Percentiles rank a stretch among this genome's conserved stretches.
Evolutionary conservation across 1,140 invertebrate species (phyloP).

Genomic region (Drosophila tropicalis): DNA sequence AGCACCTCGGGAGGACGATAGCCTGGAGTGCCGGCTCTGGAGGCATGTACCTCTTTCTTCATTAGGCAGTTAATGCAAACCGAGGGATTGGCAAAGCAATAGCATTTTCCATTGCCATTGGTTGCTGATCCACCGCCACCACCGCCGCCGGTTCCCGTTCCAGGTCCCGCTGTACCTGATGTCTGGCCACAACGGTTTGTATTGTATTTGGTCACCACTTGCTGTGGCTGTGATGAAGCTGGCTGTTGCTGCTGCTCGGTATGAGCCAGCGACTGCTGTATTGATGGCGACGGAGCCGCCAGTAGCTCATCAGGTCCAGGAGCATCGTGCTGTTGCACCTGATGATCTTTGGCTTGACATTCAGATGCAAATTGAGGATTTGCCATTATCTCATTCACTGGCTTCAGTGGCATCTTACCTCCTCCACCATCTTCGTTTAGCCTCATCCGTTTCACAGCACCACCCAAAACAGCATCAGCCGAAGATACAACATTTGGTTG

Average conservation of each 20-base stretch:
- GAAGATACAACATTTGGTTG: not conserved
- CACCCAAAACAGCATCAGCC: slow-evolving; percentile 38
- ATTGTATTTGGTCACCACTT: slow-evolving; percentile 53
- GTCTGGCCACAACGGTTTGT: slow-evolving; percentile 48
- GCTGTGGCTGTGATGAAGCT: not conserved
- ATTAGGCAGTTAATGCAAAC: slow-evolving; percentile 87
- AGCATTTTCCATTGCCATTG: slow-evolving; percentile 82
- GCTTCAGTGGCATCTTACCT: slow-evolving; percentile 76
- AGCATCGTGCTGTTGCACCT: not conserved
- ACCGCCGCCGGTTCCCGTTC: not conserved
- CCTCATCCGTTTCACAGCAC: slow-evolving; percentile 62
- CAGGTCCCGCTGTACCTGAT: slow-evolving; percentile 14
- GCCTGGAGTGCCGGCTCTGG: slow-evolving; percentile 93
- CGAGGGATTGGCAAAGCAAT: slow-evolving; percentile 87
- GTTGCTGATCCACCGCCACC: slow-evolving; percentile 5
- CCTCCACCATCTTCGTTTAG: slow-evolving; percentile 45
- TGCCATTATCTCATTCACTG: slow-evolving; percentile 69
- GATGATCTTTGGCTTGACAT: slow-evolving; percentile 11
- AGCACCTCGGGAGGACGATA: slow-evolving; percentile 95
- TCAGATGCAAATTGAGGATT: slow-evolving; percentile 4
- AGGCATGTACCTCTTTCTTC: slow-evolving; percentile 87
- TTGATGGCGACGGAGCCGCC: not conserved
- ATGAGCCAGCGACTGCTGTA: slow-evolving; percentile 21
- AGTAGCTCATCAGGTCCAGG: slow-evolving; percentile 5
- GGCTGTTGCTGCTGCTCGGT: slow-evolving; percentile 16